These are phyloP conservation scores for Polyommatus iphigenia DNA, from an alignment of 2,888 invertebrate species.

Conservation along the genomic window DNA sequence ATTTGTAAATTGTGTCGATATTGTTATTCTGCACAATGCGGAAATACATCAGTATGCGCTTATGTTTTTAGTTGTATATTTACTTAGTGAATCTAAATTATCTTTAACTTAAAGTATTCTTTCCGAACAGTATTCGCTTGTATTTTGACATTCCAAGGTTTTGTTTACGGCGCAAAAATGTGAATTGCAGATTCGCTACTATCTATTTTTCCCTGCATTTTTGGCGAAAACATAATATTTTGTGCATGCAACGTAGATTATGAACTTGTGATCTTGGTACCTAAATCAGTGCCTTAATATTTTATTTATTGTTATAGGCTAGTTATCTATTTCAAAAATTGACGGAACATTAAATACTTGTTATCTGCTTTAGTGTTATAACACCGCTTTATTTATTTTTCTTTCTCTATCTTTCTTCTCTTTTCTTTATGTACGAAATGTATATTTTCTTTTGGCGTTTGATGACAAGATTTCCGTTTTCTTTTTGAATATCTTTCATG, in stretches of 20 bases:
- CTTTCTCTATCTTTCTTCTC: slow-evolving; percentile 5
- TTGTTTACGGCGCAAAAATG: slow-evolving; percentile 54
- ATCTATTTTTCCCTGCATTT: background rate
- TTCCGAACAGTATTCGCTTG: slow-evolving; percentile 51
- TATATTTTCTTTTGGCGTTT: slow-evolving; percentile 20
- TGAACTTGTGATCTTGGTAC: slow-evolving; percentile 77
- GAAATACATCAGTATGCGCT: slow-evolving; percentile 80
- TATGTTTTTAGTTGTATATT: slow-evolving; percentile 73
- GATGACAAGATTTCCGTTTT: background rate
- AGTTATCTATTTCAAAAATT: slow-evolving; percentile 72
- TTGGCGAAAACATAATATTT: background rate
- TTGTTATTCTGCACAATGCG: slow-evolving; percentile 81
- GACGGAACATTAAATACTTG: slow-evolving; percentile 64
- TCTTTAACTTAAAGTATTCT: slow-evolving; percentile 47
- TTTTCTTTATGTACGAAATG: slow-evolving; percentile 6
- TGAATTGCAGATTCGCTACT: background rate
- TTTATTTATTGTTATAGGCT: slow-evolving; percentile 78
- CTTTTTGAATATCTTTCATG: background rate
- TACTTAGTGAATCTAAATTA: slow-evolving; percentile 62
- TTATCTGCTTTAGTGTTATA: slow-evolving; percentile 47
- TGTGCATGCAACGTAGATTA: slow-evolving; percentile 49
- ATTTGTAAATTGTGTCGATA: slow-evolving; percentile 80
- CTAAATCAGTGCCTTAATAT: slow-evolving; percentile 77
- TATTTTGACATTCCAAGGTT: slow-evolving; percentile 72
- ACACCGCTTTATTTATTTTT: slow-evolving; percentile 41